phyloP scores from a whole-genome alignment of 1,140 invertebrate species.

The Idris sp. region DNA sequence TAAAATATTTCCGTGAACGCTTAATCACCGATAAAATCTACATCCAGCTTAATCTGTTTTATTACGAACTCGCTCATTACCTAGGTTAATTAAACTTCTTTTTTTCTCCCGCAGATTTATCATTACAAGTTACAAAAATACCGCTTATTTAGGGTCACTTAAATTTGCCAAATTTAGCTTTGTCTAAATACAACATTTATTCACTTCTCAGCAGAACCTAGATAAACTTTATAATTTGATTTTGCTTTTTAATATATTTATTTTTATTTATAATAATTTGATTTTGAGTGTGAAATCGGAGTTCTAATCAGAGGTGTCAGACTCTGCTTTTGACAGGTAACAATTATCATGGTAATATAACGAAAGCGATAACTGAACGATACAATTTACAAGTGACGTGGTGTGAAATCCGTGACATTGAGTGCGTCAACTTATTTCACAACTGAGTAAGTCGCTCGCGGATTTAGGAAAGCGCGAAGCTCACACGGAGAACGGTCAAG shows the following conservation, averaged over 20 bases:
- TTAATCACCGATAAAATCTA: conserved; percentile 43
- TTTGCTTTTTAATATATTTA: too few species aligned
- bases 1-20: conserved; percentile 36
- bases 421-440: conserved; percentile 32
- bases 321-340: too few species aligned
- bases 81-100: conserved; percentile 34
- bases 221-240: too few species aligned
- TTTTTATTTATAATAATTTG: too few species aligned
- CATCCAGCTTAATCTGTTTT: conserved; percentile 26
- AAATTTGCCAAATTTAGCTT: too few species aligned
- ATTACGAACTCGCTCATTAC: conserved; percentile 29
- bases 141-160: too few species aligned
- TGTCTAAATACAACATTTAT: too few species aligned
- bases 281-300: too few species aligned
- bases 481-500: conserved; percentile 41
- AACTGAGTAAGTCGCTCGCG: conserved; percentile 18
- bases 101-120: conserved; percentile 10
- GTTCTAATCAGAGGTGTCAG: too few species aligned
- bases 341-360: conserved; percentile 11
- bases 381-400: conserved; percentile 8
- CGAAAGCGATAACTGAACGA: conserved; percentile 20
- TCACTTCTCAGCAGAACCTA: too few species aligned
- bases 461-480: conserved; percentile 43
- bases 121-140: conserved; percentile 4
- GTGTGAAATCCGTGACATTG: conserved; percentile 42